Evolutionary conservation across 2,797 vertebrate species (phyloP), one percentile per base, ranked within the genome.

Genomic region (Morelia viridis): DNA sequence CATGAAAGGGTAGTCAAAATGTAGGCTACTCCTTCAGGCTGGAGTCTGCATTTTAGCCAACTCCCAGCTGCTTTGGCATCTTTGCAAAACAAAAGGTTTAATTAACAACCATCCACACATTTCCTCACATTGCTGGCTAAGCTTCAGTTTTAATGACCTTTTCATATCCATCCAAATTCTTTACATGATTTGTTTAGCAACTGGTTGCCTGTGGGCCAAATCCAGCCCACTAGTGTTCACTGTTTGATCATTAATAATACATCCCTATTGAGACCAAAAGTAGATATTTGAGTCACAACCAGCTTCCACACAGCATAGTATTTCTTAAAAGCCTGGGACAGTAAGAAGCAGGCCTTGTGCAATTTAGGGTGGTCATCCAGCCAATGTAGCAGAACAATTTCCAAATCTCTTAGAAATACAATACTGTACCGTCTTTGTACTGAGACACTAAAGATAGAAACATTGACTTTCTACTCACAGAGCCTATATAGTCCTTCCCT

Each of bases 51-150:
- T 71, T 57, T 61, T 56, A 61, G 83, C 64, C 57, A 87, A n/a
- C 53, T 58, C 68, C 35, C 88, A 92, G 56, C 88, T 87, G 64
- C 56, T 41, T 86, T 62, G 83, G 26, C 28, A 11, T 80, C 9
- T 62, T 35, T 86, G 57, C 41, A 76, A 86, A 57, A 86, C 91
- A 60, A 89, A 86, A 80, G 41, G 83, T 31, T 90, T 76, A 61
- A 76, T 87, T 90, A 87, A 26, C 64, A 76, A 28, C 83, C 88
- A 76, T 62, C 92, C 83, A 92, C 3, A 7, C 87, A 26, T 68
- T 89, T 56, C 53, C 62, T 61, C 53, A 58, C 13, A 12, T 83
- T 64, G 58, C 58, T 28, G 22, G 53, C n/a, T 68, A 65, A 88
- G 46, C 17, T n/a, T 85, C 28, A 19, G 7, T 57, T 68, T 85